Evolutionary conservation across 2,797 vertebrate species (phyloP).

Genomic region (Sebastes nivosus): DNA sequence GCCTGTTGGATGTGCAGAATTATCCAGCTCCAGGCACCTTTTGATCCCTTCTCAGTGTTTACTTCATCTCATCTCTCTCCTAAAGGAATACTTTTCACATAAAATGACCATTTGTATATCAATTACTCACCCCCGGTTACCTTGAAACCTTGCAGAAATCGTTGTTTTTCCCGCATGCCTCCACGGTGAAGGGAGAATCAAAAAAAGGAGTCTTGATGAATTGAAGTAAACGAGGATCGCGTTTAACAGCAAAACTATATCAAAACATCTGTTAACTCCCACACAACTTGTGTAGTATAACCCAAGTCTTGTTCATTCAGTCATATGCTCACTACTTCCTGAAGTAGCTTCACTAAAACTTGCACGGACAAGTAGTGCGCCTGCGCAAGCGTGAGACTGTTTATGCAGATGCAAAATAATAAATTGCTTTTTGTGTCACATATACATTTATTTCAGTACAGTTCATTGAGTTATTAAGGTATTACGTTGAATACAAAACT

Average conservation of each 20-base stretch:
- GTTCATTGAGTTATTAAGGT: too few relatives aligned
- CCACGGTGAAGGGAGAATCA: background rate
- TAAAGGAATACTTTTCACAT: background rate
- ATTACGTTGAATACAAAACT: too few relatives aligned
- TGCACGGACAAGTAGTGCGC: background rate
- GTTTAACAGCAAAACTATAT: background rate
- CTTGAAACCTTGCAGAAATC: background rate
- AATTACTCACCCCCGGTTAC: background rate
- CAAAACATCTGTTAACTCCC: background rate
- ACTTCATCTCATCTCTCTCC: background rate
- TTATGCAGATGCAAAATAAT: too few relatives aligned
- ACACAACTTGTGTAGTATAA: too few relatives aligned
- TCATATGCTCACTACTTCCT: background rate
- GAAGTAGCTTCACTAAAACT: background rate
- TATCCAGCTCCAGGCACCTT: constrained; percentile 16
- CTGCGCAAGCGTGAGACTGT: too few relatives aligned
- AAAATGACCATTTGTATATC: background rate
- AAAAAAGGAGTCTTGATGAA: background rate
- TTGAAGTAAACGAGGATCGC: background rate
- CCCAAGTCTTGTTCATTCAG: background rate
- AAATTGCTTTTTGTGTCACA: too few relatives aligned
- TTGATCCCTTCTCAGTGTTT: background rate
- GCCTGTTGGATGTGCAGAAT: background rate
- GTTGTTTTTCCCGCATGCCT: accelerated
- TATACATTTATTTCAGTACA: too few relatives aligned